Percentiles rank a stretch among this genome's conserved stretches.
Conservation (phyloP, 2,888 invertebrate species). For the Agrochola circellaris region DNA sequence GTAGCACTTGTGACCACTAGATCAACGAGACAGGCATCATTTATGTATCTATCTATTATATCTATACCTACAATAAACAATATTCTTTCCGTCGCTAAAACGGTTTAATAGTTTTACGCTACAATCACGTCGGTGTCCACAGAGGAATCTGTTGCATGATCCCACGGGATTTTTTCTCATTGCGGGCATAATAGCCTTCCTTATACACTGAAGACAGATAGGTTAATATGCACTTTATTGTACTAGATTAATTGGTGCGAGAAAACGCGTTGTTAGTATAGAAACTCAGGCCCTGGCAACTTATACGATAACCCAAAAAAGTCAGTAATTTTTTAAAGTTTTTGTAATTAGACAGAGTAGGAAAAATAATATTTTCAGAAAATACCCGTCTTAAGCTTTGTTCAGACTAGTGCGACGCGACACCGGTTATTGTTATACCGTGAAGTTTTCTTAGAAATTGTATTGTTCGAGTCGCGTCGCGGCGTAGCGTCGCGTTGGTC, state of each 20-base stretch:
- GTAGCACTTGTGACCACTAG: too few species aligned
- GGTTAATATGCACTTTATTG: constrained; percentile 25
- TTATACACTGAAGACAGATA: not conserved
- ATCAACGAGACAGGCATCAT: too few species aligned
- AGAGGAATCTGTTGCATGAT: constrained; percentile 39
- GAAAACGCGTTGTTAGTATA: not conserved
- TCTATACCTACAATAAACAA: not conserved
- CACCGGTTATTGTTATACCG: too few species aligned
- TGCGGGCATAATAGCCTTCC: constrained; percentile 25
- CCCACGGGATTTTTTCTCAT: constrained; percentile 38
- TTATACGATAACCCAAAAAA: not conserved
- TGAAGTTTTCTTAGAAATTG: too few species aligned
- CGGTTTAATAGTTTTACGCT: not conserved
- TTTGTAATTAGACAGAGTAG: too few species aligned
- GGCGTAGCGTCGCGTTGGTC: too few species aligned
- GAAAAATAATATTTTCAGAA: too few species aligned
- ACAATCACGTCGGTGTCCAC: constrained; percentile 14
- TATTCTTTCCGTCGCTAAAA: constrained; percentile 4
- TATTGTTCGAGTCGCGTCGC: too few species aligned
- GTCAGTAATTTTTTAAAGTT: not conserved
- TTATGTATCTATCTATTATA: not conserved
- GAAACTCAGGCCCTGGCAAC: too few species aligned
- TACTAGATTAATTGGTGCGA: not conserved
- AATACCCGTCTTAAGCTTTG: too few species aligned
- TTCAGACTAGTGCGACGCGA: too few species aligned